Conservation (phyloP, 2,113 vertebrate genomes). For the Erythrocercus mccallii region DNA sequence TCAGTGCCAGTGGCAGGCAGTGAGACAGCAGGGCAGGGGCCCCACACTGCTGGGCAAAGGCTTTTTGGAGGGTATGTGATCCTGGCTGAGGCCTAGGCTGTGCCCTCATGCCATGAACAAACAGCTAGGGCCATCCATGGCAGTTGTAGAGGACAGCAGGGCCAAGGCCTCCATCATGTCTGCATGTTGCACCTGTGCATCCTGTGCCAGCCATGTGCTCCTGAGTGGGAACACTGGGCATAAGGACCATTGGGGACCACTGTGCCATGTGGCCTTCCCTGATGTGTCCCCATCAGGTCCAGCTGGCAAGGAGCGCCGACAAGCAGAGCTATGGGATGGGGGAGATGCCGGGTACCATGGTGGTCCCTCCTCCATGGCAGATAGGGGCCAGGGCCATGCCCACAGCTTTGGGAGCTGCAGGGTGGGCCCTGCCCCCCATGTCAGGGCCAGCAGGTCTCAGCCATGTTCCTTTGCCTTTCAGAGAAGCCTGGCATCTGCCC, state of each 20-base stretch:
- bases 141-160: background rate
- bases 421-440: background rate
- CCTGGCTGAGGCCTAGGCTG: accelerated
- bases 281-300: accelerated
- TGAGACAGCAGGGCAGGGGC: background rate
- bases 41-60: accelerated
- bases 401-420: background rate
- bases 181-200: accelerated
- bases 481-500: conserved; percentile 58
- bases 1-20: background rate
- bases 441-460: background rate
- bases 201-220: background rate
- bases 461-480: background rate
- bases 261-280: too few species aligned
- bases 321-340: background rate
- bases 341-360: accelerated
- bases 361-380: background rate
- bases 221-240: background rate
- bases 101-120: background rate
- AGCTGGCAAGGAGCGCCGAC: accelerated
- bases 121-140: accelerated
- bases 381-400: background rate
- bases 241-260: accelerated
- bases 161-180: accelerated
- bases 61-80: background rate